A percentile compares a stretch with the other conserved stretches of the same genome.
Conservation (phyloP, 2,113 vertebrate genomes). For the Protobothrops flavoviridis region DNA sequence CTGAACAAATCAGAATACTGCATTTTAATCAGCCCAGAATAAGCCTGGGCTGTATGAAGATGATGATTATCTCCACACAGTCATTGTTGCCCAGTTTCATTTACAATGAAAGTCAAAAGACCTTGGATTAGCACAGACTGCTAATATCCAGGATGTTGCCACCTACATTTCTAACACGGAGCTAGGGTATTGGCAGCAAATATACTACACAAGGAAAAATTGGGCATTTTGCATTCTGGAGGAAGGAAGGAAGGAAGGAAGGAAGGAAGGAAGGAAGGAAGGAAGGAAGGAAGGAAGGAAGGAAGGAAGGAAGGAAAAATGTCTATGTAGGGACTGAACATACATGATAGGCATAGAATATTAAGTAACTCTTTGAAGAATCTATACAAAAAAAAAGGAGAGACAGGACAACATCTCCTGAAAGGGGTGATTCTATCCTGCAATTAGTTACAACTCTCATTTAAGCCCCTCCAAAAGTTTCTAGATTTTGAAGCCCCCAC, state of each 20-base stretch:
- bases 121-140: constrained; percentile 77
- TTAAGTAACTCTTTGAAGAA: neutral
- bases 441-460: too few relatives aligned
- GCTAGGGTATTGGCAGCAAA: constrained; percentile 72
- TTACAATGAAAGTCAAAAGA: constrained; percentile 79
- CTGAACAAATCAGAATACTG: constrained; percentile 12
- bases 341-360: neutral
- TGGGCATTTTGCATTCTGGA: constrained; percentile 66
- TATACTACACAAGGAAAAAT: constrained; percentile 80
- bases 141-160: constrained; percentile 61
- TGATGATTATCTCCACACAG: constrained; percentile 11
- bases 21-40: neutral
- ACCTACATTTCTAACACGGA: constrained; percentile 76
- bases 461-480: too few relatives aligned
- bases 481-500: too few relatives aligned
- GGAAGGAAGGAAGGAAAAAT: neutral
- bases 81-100: neutral
- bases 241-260: constrained; percentile 42
- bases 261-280: neutral
- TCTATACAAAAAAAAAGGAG: too few relatives aligned
- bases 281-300: neutral
- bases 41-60: neutral
- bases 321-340: neutral
- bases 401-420: too few relatives aligned
- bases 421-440: too few relatives aligned